These are phyloP conservation scores for Lasioglossum pauxillum DNA, from an alignment of 2,888 invertebrate species.

Conservation along the genomic window DNA sequence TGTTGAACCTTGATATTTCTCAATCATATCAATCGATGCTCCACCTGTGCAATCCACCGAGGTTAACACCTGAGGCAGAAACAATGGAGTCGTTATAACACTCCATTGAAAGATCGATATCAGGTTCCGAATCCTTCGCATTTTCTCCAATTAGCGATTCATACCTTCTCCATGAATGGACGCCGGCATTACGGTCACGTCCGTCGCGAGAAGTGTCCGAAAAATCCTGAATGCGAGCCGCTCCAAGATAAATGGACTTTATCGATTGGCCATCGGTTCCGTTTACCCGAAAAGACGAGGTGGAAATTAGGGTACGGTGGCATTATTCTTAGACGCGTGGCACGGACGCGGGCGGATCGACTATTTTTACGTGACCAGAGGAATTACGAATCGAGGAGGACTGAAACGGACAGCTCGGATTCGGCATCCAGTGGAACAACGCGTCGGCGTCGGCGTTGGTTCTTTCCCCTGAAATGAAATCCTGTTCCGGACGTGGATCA, in stretches of 20 bases:
- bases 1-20: background rate
- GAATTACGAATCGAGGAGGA: background rate
- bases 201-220: background rate
- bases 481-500: background rate
- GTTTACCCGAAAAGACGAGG: conserved; percentile 8
- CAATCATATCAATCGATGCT: background rate
- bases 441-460: background rate
- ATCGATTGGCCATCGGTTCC: conserved; percentile 11
- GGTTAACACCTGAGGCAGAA: background rate
- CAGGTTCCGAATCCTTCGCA: background rate
- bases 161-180: background rate
- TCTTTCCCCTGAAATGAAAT: background rate
- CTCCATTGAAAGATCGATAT: background rate
- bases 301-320: conserved; percentile 13
- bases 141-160: background rate
- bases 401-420: conserved; percentile 16
- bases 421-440: background rate
- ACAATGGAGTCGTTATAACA: background rate
- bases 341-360: background rate
- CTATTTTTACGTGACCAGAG: conserved; percentile 37
- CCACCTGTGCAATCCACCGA: background rate
- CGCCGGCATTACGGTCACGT: background rate
- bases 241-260: conserved; percentile 14
- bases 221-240: background rate
- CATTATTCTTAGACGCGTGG: conserved; percentile 42